Evolutionary conservation across 2,888 invertebrate genomes (phyloP).

Genomic region (Bellardia pandia): DNA sequence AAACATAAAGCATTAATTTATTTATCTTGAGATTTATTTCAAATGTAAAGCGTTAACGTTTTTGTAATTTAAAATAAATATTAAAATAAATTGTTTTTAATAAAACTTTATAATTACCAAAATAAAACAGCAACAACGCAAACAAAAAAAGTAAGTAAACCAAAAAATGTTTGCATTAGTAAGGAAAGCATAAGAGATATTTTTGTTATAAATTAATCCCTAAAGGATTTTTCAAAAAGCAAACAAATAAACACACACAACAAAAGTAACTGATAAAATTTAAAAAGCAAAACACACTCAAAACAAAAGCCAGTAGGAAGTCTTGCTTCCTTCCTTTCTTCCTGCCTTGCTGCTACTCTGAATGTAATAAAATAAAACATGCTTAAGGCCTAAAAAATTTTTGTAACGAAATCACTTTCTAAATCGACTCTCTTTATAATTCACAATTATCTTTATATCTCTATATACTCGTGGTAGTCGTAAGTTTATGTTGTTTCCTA

Average conservation of each 20-base stretch:
- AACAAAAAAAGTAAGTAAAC: neutral
- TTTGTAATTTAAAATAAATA: slow-evolving; percentile 21
- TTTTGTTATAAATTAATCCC: slow-evolving; percentile 53
- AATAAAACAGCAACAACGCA: slow-evolving; percentile 3
- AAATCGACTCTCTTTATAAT: slow-evolving; percentile 65
- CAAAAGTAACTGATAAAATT: slow-evolving; percentile 37
- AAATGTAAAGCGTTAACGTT: neutral
- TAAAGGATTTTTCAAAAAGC: slow-evolving; percentile 40
- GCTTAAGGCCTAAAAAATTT: slow-evolving; percentile 58
- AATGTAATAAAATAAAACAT: slow-evolving; percentile 58
- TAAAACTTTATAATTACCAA: slow-evolving; percentile 57
- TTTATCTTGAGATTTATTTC: neutral
- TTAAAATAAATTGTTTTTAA: slow-evolving; percentile 54
- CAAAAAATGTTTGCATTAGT: slow-evolving; percentile 6
- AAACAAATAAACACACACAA: neutral
- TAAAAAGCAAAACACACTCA: slow-evolving; percentile 11
- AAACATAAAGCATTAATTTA: neutral
- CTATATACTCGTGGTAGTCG: slow-evolving; percentile 17
- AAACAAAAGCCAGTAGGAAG: neutral
- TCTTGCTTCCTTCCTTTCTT: neutral
- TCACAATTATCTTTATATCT: slow-evolving; percentile 69
- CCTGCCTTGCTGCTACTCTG: too few species aligned
- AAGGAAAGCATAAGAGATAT: neutral
- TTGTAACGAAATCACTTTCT: slow-evolving; percentile 65
- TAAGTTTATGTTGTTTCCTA: neutral